Conservation (phyloP, 2,888 invertebrate genomes). For the Hartigia nigra region DNA sequence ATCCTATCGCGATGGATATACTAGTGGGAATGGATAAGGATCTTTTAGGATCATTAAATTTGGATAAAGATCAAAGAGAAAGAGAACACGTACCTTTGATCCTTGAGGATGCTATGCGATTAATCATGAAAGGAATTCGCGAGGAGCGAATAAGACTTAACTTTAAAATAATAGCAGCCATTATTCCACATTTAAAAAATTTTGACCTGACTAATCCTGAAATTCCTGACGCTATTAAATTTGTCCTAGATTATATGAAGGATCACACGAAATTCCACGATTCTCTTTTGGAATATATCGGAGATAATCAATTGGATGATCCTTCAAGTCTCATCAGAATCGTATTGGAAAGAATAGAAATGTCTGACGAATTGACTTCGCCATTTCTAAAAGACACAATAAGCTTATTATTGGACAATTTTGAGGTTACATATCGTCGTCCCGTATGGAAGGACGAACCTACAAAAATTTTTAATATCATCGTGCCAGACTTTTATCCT, state of each 20-base stretch:
- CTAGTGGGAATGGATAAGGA: neutral
- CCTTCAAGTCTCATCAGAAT: constrained; percentile 14
- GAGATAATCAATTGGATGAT: constrained; percentile 9
- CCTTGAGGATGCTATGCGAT: neutral
- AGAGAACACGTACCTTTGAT: too few relatives aligned
- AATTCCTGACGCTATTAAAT: constrained; percentile 18
- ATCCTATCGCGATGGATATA: neutral
- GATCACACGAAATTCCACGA: constrained; percentile 11
- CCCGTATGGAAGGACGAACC: neutral
- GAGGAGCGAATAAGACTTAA: constrained; percentile 9
- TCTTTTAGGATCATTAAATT: neutral
- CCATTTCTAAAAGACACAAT: constrained; percentile 15
- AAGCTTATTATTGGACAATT: constrained; percentile 20
- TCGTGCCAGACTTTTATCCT: constrained; percentile 17
- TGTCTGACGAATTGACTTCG: constrained; percentile 12
- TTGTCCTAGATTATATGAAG: constrained; percentile 20
- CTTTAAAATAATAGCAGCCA: constrained; percentile 7
- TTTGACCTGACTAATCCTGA: constrained; percentile 26
- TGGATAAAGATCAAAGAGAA: too few relatives aligned
- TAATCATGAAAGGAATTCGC: constrained; percentile 8
- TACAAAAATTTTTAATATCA: constrained; percentile 1
- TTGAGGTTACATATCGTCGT: constrained; percentile 2
- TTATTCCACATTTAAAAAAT: constrained; percentile 16
- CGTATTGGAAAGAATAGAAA: constrained; percentile 24
- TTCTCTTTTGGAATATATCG: constrained; percentile 17